These are phyloP conservation scores for Muscina levida DNA, from an alignment of 2,888 invertebrate genomes.

Conservation along the genomic window DNA sequence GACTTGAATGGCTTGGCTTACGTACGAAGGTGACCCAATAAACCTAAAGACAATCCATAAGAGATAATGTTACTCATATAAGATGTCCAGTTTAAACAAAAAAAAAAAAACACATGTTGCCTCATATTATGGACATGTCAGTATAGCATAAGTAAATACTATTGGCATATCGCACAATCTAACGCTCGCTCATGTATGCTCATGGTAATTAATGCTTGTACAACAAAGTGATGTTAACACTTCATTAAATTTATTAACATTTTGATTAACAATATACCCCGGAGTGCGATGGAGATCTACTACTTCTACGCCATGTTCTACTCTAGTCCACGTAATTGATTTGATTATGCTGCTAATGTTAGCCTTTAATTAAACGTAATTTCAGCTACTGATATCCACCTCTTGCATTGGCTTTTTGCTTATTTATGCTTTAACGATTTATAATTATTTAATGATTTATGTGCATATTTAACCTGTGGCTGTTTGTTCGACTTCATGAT, in stretches of 20 bases:
- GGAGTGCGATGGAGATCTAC: background rate
- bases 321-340: background rate
- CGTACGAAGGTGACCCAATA: background rate
- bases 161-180: background rate
- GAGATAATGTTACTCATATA: background rate
- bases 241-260: background rate
- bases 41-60: background rate
- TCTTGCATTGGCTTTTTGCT: background rate
- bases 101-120: background rate
- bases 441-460: background rate
- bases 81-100: background rate
- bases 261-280: background rate
- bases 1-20: background rate
- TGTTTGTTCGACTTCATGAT: background rate
- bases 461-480: background rate
- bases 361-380: background rate
- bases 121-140: background rate
- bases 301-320: background rate
- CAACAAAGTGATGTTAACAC: background rate
- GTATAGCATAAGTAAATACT: background rate
- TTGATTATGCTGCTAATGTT: background rate
- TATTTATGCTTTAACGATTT: background rate
- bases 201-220: slow-evolving; percentile 6
- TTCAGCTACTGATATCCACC: background rate
- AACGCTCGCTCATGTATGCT: background rate